Base-by-base conservation (phyloP, 2,113 vertebrate genomes). In the Monopterus albus region DNA sequence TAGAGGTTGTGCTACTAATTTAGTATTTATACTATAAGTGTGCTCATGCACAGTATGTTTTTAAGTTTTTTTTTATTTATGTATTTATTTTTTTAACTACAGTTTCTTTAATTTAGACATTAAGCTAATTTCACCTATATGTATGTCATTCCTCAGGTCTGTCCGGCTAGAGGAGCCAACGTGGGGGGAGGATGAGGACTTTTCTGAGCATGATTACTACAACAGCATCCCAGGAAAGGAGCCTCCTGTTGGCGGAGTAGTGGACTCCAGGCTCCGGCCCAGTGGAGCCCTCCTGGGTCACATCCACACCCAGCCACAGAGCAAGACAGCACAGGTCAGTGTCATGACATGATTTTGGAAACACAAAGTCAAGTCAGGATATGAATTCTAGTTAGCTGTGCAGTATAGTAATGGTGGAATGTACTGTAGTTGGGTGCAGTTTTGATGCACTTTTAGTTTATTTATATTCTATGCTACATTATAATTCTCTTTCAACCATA, bases 161-260 rank as follows among this genome's bases (percentile, higher is more conserved):
- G 87, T 88, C 7, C 88, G 94, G 50, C 74, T 36, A 0, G 96
- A 98, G 29, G 95, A 97, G 21, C 91, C 92, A 0, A 79, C 91
- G 4, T 98, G 95, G 96, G 95, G 93, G 2, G 95, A 95, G 0
- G 95, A 98, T 0, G 96, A 98, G 0, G 93, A 83, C 0, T 21
- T 82, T 0, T 74, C 82, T 0, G 95, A 95, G 6, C 98, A 97
- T 0, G 87, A 95, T 59, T 99, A 99, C 84, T 99, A 99, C 92
- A 99, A 99, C 92, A 98, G 96, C 88, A 95, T 98, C 80, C 98
- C 97, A 0, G 98, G 98, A 6, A 99, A 99, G 81, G 95, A 97
- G 89, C 98, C 98, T 0, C 98, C 97, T 0, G 88, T 76, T 0
- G 98, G 98, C 0, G 97, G 97, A 0, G 64, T 99, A 29, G 91